phyloP scores from a whole-genome alignment of 1,140 invertebrate species.

The Panonychus citri region DNA sequence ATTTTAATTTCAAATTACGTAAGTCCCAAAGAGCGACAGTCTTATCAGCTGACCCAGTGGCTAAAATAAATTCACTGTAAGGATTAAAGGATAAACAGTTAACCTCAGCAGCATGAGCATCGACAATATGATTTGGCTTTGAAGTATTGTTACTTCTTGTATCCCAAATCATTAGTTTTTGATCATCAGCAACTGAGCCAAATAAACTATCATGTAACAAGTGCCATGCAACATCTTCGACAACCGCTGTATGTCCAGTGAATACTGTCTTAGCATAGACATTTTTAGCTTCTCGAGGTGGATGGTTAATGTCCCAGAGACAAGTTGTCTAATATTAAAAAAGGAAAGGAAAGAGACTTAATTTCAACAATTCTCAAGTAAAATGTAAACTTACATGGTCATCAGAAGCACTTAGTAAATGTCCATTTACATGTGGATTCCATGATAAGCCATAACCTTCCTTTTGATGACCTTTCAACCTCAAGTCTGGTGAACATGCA shows the following conservation, averaged over 20 bases:
- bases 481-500: slow-evolving; percentile 75
- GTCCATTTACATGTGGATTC: slow-evolving; percentile 96
- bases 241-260: slow-evolving; percentile 93
- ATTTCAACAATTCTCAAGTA: too few relatives aligned
- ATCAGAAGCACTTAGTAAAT: slow-evolving; percentile 84
- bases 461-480: slow-evolving; percentile 87
- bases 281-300: slow-evolving; percentile 73
- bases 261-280: slow-evolving; percentile 97
- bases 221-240: slow-evolving; percentile 99
- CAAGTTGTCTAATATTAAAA: slow-evolving; percentile 56
- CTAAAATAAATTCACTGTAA: slow-evolving; percentile 95
- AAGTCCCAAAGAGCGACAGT: slow-evolving; percentile 88
- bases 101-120: slow-evolving; percentile 96
- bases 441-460: slow-evolving; percentile 96
- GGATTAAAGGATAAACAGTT: slow-evolving; percentile 99
- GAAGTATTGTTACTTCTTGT: slow-evolving; percentile 82
- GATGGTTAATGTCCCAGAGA: slow-evolving; percentile 95
- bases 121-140: slow-evolving; percentile 93
- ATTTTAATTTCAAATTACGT: slow-evolving; percentile 83
- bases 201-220: slow-evolving; percentile 90
- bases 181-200: slow-evolving; percentile 97
- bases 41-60: slow-evolving; percentile 93
- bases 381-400: slow-evolving; percentile 58
- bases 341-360: too few relatives aligned
- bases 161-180: slow-evolving; percentile 99